These are phyloP conservation scores for Chironomus riparius DNA, from an alignment of 2,888 invertebrate genomes.

Conservation along the genomic window DNA sequence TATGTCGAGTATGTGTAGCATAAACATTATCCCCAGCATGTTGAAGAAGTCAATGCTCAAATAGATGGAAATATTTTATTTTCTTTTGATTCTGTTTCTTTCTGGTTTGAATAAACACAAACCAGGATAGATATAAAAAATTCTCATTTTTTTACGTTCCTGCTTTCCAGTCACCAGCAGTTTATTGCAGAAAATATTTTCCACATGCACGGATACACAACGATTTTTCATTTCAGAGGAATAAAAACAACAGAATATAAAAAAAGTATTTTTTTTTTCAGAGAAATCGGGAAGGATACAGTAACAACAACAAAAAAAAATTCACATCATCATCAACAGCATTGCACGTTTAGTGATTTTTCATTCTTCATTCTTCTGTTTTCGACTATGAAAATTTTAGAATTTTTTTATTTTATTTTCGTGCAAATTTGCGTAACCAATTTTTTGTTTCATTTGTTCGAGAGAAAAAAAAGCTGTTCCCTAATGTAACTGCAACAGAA, in stretches of 20 bases:
- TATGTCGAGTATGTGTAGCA: background rate
- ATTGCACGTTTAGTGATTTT: background rate
- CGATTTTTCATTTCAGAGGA: background rate
- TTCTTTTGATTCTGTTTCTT: background rate
- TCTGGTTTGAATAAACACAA: background rate
- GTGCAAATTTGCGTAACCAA: conserved; percentile 27
- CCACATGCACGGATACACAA: conserved; percentile 1
- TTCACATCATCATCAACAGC: background rate
- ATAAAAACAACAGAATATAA: background rate
- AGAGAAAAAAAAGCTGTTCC: background rate
- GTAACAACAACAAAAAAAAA: too few relatives aligned
- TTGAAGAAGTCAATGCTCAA: background rate
- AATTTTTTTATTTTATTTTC: background rate
- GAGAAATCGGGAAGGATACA: background rate
- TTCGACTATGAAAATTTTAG: background rate
- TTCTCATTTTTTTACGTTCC: too few relatives aligned
- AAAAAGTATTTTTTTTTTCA: background rate
- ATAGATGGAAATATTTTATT: background rate
- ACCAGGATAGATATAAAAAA: too few relatives aligned
- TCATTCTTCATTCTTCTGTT: background rate
- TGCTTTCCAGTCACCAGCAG: conserved; percentile 5
- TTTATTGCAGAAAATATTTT: background rate
- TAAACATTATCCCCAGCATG: too few relatives aligned
- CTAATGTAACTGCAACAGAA: background rate
- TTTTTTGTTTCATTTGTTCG: conserved; percentile 14